A percentile compares a stretch with the other conserved stretches of the same genome.
Evolutionary conservation across 2,888 invertebrate genomes (phyloP).

Genomic region (Chesias legatella): DNA sequence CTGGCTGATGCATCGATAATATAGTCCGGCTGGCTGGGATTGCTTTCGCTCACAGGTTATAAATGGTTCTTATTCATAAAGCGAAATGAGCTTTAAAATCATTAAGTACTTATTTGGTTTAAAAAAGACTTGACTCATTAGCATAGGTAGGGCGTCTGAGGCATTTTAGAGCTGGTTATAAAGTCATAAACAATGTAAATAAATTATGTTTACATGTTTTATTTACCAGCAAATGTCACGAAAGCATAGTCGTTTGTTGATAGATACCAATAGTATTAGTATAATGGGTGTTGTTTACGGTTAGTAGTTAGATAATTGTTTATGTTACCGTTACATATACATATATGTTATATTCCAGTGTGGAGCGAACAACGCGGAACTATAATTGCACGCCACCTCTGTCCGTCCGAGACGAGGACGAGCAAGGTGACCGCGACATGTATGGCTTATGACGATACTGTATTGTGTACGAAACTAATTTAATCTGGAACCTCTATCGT

Average conservation of each 20-base stretch:
- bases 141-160: neutral
- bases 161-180: neutral
- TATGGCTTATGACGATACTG: conserved; percentile 29
- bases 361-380: conserved; percentile 57
- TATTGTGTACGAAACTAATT: conserved; percentile 19
- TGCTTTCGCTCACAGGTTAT: too few relatives aligned
- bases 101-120: too few relatives aligned
- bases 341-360: conserved; percentile 15
- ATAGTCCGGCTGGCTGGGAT: conserved; percentile 1
- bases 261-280: neutral
- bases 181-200: too few relatives aligned
- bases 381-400: conserved; percentile 56
- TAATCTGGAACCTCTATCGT: conserved; percentile 13
- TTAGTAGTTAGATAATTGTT: conserved; percentile 5
- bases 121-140: neutral
- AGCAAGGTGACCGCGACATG: conserved; percentile 68
- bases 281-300: neutral
- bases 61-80: too few relatives aligned
- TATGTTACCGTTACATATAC: conserved; percentile 9
- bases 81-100: too few relatives aligned
- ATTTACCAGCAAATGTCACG: too few relatives aligned
- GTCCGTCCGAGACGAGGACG: conserved; percentile 72
- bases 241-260: neutral
- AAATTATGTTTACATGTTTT: too few relatives aligned
- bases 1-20: conserved; percentile 30